Evolutionary conservation across 1,140 invertebrate species (phyloP).

Genomic region (Hydropsyche tenuis): DNA sequence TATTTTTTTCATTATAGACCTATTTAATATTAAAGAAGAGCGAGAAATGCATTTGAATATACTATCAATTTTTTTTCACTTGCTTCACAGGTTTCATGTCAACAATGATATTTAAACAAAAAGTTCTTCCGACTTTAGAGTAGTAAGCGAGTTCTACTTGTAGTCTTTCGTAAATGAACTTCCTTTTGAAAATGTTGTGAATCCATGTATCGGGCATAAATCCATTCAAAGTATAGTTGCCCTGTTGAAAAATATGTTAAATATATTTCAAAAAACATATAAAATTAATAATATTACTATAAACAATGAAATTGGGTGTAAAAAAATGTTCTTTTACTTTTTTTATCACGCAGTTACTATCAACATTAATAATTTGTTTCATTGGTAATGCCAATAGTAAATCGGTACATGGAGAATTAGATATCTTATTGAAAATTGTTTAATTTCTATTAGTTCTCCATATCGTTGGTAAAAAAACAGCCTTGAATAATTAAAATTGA

Average conservation of each 20-base stretch:
- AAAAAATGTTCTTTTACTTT: no score
- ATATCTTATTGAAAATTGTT: not conserved
- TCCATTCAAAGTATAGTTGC: not conserved
- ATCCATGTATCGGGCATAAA: not conserved
- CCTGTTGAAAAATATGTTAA: not conserved
- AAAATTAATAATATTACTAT: no score
- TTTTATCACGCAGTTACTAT: not conserved
- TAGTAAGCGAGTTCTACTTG: not conserved
- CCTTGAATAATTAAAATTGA: no score
- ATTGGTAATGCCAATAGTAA: not conserved
- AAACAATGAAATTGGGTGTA: no score
- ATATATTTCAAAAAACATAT: not conserved
- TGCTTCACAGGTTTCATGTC: constrained; percentile 7
- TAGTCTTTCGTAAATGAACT: not conserved
- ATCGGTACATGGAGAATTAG: not conserved
- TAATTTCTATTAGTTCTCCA: not conserved
- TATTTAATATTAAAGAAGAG: no score
- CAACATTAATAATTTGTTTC: not conserved
- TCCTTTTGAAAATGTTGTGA: not conserved
- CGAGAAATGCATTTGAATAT: no score
- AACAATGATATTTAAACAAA: not conserved
- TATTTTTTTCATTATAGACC: no score
- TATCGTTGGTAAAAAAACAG: not conserved
- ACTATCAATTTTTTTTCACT: no score
- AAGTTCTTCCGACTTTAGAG: not conserved